Percentiles rank a stretch among this genome's conserved stretches.
Conservation (phyloP, 2,113 vertebrate species). For the Eulemur rufifrons region DNA sequence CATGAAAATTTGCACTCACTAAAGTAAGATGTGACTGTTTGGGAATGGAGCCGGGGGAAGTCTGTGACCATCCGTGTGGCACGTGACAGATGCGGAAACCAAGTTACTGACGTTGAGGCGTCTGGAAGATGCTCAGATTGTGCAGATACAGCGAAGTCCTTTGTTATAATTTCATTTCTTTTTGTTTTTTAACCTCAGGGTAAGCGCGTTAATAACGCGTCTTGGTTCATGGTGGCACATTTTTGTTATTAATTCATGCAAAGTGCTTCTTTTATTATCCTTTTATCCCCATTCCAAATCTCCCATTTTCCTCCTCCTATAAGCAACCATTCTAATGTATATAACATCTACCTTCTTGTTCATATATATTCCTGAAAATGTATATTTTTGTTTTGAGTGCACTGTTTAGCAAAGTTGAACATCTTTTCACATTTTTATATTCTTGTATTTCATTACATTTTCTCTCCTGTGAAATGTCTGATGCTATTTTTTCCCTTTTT, state of each 20-base stretch:
- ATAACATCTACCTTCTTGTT: neutral
- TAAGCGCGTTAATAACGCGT: too few relatives aligned
- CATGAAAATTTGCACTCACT: neutral
- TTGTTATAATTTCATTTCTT: neutral
- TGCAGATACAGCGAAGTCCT: too few relatives aligned
- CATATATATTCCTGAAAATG: neutral
- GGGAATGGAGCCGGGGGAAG: neutral
- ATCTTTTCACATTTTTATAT: neutral
- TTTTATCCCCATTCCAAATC: neutral
- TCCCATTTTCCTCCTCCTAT: neutral
- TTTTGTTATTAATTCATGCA: neutral
- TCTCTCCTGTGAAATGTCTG: neutral
- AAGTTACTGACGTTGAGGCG: neutral
- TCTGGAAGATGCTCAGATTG: neutral
- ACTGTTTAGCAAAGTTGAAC: neutral
- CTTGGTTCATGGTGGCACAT: neutral
- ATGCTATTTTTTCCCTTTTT: neutral
- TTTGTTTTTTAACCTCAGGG: neutral
- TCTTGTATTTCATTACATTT: neutral
- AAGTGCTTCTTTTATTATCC: neutral
- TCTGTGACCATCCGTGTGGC: neutral
- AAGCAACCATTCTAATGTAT: too few relatives aligned
- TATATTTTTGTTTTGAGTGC: neutral
- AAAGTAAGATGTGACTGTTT: neutral
- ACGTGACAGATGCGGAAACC: neutral